Evolutionary conservation across 2,797 vertebrate genomes (phyloP).

Genomic region (Prunella strophiata): DNA sequence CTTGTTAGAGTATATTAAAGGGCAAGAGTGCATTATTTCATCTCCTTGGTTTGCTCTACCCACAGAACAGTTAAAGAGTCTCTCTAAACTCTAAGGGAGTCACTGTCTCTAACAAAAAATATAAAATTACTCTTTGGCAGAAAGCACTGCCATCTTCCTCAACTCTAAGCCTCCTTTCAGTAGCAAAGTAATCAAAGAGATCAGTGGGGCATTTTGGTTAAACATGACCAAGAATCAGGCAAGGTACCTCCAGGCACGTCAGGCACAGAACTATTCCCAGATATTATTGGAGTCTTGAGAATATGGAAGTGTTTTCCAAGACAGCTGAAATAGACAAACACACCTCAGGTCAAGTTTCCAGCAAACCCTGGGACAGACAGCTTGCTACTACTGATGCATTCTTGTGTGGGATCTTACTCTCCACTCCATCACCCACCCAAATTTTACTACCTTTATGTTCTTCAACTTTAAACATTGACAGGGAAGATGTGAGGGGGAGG

Average conservation of each 20-base stretch:
- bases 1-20: neutral
- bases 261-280: neutral
- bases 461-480: neutral
- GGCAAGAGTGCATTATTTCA: neutral
- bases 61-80: neutral
- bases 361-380: neutral
- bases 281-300: neutral
- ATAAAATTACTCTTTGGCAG: neutral
- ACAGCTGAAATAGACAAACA: neutral
- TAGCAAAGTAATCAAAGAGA: neutral
- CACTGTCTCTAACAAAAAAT: neutral
- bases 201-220: neutral
- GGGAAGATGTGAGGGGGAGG: neutral
- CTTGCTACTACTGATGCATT: neutral
- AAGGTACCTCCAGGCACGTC: neutral
- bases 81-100: neutral
- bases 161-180: neutral
- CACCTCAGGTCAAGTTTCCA: neutral
- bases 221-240: neutral
- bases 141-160: neutral
- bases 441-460: neutral
- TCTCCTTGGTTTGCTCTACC: neutral
- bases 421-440: neutral
- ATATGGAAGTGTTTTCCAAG: neutral
- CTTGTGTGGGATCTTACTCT: neutral